Evolutionary conservation across 2,888 invertebrate genomes (phyloP), one percentile per base, ranked within the genome.

Genomic region (Drosophila antonietae): DNA sequence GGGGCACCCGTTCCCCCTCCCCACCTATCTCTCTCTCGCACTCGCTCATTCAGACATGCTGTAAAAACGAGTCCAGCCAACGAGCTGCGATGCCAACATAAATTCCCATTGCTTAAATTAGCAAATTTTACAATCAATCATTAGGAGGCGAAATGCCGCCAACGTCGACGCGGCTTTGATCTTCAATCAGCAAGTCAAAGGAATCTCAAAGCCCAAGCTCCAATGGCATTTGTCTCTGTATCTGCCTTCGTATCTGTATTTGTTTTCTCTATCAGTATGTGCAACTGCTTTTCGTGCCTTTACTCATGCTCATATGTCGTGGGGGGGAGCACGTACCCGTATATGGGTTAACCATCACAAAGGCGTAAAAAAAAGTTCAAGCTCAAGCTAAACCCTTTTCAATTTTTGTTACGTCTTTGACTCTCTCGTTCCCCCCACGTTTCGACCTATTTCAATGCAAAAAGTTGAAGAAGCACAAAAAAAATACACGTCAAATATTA

Each of bases 351-450:
- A 72, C 66, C 73, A 68, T 59, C 41, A 61, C 47, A 65, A 68
- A 70, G 60, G 66, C 49, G 31, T 33, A 57, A 75, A 70, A 79
- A 74, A 81, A 78, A 86, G 89, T 83, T 88, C 82, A 89, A 85
- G 88, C 83, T 67, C 66, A 81, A 87, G 81, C 83, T 89, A 83
- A 91, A 89, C 90, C 90, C 90, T 90, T 90, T 90, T 91, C 87
- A 89, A 90, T 86, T 87, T 90, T 85, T 84, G 73, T 71, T 78
- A 23, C 47, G 41, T 23, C 51, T 49, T 23, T 37, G 9, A 28
- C 33, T 49, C 47, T n/a, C 15, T n/a, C 28, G 12, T 12, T 14
- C 28, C 70, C 18, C 18, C 43, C 20, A 3, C 43, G 39, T 15
- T 53, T 79, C 66, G 67, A 64, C 83, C 73, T 75, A 73, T 80